Conservation (phyloP, 2,888 invertebrate species). For the Drosophila subquinaria region DNA sequence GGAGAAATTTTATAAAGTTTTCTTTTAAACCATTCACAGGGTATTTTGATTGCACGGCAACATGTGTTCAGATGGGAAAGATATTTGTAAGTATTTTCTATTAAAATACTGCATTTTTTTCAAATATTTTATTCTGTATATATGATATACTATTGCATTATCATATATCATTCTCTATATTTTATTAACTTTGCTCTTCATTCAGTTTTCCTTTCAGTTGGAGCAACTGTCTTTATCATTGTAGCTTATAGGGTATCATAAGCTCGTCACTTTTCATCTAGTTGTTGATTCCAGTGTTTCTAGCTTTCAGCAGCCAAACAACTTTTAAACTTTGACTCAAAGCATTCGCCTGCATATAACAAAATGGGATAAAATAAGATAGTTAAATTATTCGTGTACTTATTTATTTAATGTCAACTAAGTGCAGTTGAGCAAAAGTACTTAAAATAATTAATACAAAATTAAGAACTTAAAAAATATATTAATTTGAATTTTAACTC, state of each 20-base stretch:
- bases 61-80: neutral
- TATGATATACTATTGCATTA: too few species aligned
- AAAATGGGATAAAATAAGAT: neutral
- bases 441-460: too few species aligned
- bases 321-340: neutral
- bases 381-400: neutral
- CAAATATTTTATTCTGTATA: too few species aligned
- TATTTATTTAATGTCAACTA: too few species aligned
- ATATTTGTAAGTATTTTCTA: neutral
- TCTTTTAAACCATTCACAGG: constrained; percentile 9
- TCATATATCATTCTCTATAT: neutral
- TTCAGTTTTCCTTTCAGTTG: neutral
- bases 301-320: constrained; percentile 20
- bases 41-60: neutral
- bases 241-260: neutral
- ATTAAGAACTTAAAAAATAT: too few species aligned
- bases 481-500: too few species aligned
- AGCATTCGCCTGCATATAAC: neutral
- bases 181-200: neutral
- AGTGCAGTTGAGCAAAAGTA: too few species aligned
- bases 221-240: neutral
- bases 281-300: constrained; percentile 30
- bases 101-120: neutral
- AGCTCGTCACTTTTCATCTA: neutral
- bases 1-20: constrained; percentile 73